Evolutionary conservation across 2,113 vertebrate genomes (phyloP), one percentile per base, ranked within the genome.

Genomic region (Lepisosteus oculatus): DNA sequence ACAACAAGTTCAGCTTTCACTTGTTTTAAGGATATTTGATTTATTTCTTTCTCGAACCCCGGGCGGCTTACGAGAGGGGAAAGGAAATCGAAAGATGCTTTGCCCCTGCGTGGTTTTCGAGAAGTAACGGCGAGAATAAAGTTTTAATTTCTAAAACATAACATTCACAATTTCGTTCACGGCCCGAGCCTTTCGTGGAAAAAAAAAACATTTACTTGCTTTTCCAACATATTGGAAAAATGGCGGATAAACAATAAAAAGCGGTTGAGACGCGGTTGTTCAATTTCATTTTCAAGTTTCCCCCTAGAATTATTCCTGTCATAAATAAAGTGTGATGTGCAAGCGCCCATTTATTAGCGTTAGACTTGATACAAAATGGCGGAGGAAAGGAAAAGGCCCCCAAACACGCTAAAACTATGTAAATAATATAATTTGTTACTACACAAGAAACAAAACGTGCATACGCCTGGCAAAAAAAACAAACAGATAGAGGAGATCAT

Each of bases 321-420:
- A 88, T 89, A 88, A 90, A 93, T 92, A 92, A 93, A 93, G 88
- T 91, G 87, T 78, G 83, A 76, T 80, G 81, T 81, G 87, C 86
- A 90, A 92, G 91, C 90, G 90, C 91, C 90, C 91, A 92, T 92
- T 29, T 90, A 92, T 91, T 92, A 93, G 91, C 90, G 89, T 91
- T 89, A 85, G 87, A 79, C 88, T 29, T 88, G 80, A 83, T 85
- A 93, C 91, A 93, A 93, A 92, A 93, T 92, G 91, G 91, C 90
- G 91, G 91, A 89, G 88, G 78, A 84, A 85, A 81, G 86, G 88
- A 88, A 90, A 88, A 92, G 90, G 91, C 90, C 89, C 90, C 90
- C 86, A 90, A 65, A 91, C 88, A 93, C 86, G 87, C 86, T 89
- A 81, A 90, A 91, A 93, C 88, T 93, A 87, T 86, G 81, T 85